Conservation (phyloP, 2,113 vertebrate species). For the Heliornis fulica region DNA sequence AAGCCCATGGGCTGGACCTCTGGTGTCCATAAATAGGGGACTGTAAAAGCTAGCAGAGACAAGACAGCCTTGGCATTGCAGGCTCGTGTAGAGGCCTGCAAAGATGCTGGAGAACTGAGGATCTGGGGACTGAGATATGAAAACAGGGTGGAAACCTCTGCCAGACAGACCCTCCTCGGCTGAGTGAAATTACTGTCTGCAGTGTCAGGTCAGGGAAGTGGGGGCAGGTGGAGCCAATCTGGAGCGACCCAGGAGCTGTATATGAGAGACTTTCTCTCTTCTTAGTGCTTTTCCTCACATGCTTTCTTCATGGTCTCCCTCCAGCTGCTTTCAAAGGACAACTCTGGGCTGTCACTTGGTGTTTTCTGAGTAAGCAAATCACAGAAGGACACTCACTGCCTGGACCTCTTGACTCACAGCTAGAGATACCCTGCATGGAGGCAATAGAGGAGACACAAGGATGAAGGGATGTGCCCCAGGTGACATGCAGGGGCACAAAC, state of each 20-base stretch:
- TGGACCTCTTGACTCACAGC: neutral
- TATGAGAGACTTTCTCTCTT: neutral
- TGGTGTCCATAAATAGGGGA: neutral
- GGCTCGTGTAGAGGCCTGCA: accelerated
- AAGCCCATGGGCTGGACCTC: neutral
- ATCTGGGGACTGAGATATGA: neutral
- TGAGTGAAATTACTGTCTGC: neutral
- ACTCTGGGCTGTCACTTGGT: neutral
- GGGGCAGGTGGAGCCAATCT: neutral
- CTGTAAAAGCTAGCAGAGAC: neutral
- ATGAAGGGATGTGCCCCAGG: neutral
- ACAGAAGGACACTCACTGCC: neutral
- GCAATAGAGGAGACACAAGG: neutral
- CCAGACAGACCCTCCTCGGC: neutral
- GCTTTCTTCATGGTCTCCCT: neutral
- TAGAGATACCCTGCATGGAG: neutral
- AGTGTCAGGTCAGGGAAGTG: accelerated
- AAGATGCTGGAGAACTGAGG: neutral
- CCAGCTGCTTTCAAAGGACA: neutral
- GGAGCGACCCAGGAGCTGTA: neutral
- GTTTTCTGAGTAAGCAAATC: neutral
- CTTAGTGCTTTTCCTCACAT: neutral
- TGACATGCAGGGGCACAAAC: neutral
- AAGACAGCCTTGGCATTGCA: neutral
- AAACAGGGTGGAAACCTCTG: neutral